Evolutionary conservation across 2,113 vertebrate genomes (phyloP), one percentile per base, ranked within the genome.

Genomic region (Tautogolabrus adspersus): DNA sequence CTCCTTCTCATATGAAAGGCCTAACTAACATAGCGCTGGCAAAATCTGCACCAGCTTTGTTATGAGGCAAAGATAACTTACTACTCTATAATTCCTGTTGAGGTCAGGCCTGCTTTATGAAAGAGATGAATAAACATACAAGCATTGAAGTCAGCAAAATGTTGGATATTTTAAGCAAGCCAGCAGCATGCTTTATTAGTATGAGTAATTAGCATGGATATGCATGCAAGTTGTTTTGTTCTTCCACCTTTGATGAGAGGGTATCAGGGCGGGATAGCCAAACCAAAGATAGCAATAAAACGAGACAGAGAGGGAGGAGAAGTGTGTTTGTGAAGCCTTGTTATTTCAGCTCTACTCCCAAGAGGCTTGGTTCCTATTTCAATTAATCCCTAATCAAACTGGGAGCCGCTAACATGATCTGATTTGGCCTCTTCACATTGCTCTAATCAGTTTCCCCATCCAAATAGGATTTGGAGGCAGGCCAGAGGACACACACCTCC

Each of bases 321-420:
- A 66, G 83, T 57, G 65, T 6, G 66, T 5, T 51, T 44, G 66
- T 73, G 75, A 59, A 60, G 66, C 69, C 60, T 83, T 38, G 64
- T 89, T 90, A 85, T 91, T 88, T 76, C 77, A 51, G 40, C 23
- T 60, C 77, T 13, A 47, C 46, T 84, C 87, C 80, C 79, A 26
- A 21, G 40, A 83, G 87, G 78, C 72, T 60, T 37, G 26, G 70
- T 75, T 81, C 82, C 85, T 83, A 67, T 90, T 89, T 91, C 86
- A 90, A 93, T 93, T 91, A 87, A 91, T 88, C 84, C 66, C 71
- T 88, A 89, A 94, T 93, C 90, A 93, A 88, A 87, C 72, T 66
- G 38, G 66, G 82, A 83, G 86, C 87, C 59, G 86, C 87, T 92
- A 92, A 93, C 82, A 91, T 91, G 92, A 94, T 92, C 89, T 87